These are phyloP conservation scores for Machaerirhynchus nigripectus DNA, from an alignment of 2,113 vertebrate species.

Conservation along the genomic window DNA sequence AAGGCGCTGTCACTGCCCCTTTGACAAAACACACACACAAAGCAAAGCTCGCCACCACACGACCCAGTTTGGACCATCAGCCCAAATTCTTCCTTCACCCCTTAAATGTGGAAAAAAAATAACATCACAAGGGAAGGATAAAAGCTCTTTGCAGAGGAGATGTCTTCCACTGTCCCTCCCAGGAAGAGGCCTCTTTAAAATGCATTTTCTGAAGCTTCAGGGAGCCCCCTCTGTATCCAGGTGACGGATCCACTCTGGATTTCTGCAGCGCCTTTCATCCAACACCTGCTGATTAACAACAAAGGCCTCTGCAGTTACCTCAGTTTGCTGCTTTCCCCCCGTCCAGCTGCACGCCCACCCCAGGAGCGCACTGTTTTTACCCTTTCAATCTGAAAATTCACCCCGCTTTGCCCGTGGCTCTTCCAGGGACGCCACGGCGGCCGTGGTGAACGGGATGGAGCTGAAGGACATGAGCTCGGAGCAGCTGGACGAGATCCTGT, in stretches of 20 bases:
- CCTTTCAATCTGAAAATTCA: background rate
- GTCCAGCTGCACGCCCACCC: background rate
- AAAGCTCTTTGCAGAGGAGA: background rate
- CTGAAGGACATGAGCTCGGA: constrained; percentile 76
- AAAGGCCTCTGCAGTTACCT: background rate
- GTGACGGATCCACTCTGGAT: background rate
- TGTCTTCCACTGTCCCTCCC: background rate
- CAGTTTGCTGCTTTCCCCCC: background rate
- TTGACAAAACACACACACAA: background rate
- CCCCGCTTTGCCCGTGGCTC: background rate
- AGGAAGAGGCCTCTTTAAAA: background rate
- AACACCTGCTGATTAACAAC: background rate
- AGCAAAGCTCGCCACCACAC: background rate
- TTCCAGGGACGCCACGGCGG: constrained; percentile 74
- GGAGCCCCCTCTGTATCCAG: background rate
- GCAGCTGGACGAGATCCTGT: constrained; percentile 73
- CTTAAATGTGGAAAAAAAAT: background rate
- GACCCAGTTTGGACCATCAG: background rate
- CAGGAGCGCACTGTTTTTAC: accelerated
- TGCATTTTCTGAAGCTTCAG: background rate
- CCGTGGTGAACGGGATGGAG: constrained; percentile 77
- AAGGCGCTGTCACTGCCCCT: background rate
- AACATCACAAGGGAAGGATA: background rate
- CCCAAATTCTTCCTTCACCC: background rate
- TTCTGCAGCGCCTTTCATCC: background rate